Percentiles rank a stretch among this genome's conserved stretches.
Conservation (phyloP, 2,797 vertebrate species). For the Cryptoblepharus egeriae region DNA sequence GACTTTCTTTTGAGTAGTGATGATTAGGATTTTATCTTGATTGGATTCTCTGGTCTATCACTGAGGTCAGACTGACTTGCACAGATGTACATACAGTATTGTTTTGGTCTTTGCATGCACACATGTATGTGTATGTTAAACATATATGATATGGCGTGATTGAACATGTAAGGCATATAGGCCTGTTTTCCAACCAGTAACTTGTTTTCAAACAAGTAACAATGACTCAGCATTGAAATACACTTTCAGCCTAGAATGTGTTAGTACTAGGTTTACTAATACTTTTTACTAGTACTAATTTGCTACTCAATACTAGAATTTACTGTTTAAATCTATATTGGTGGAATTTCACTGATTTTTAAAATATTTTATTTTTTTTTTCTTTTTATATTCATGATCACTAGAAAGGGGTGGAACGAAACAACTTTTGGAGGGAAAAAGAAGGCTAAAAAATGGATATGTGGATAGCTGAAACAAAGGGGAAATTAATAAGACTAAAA, state of each 20-base stretch:
- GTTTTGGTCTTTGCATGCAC: too few relatives aligned
- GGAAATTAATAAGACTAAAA: neutral
- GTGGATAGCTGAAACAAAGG: too few relatives aligned
- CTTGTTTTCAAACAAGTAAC: too few relatives aligned
- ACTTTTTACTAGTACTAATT: too few relatives aligned
- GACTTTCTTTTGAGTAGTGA: too few relatives aligned
- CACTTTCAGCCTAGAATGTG: too few relatives aligned
- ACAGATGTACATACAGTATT: too few relatives aligned
- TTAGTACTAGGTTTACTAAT: too few relatives aligned
- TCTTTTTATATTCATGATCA: neutral
- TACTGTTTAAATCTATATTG: neutral
- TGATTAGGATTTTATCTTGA: too few relatives aligned
- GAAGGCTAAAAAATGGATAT: too few relatives aligned
- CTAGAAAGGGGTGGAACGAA: neutral
- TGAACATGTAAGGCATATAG: neutral
- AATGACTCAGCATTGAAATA: neutral
- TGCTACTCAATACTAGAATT: too few relatives aligned
- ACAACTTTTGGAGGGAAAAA: neutral
- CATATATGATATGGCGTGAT: neutral
- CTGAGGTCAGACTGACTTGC: neutral
- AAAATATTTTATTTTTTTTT: neutral
- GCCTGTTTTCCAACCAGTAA: neutral
- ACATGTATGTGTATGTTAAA: neutral
- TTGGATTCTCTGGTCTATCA: neutral
- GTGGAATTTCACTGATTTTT: neutral